Percentiles rank a stretch among this genome's conserved stretches.
Evolutionary conservation across 2,113 vertebrate genomes (phyloP).

Genomic region (Camelus dromedarius): DNA sequence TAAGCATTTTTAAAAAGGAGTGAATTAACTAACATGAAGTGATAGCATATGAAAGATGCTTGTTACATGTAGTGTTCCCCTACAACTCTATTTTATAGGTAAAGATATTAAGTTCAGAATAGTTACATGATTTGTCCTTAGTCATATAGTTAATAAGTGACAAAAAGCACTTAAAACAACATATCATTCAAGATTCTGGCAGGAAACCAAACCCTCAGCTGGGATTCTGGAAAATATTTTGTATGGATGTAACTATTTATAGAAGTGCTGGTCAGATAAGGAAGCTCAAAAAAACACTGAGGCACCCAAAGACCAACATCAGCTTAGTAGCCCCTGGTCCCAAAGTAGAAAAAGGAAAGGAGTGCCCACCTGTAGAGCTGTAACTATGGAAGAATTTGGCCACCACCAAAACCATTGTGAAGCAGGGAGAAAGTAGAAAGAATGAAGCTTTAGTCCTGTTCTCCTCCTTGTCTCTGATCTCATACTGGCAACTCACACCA

Average conservation of each 20-base stretch:
- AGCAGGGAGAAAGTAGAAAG: neutral
- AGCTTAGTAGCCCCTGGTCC: neutral
- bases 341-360: neutral
- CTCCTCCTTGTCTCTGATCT: neutral
- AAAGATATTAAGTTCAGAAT: neutral
- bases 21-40: neutral
- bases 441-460: neutral
- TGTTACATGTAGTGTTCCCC: neutral
- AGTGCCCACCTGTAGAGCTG: neutral
- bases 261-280: neutral
- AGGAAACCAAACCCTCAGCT: neutral
- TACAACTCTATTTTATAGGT: neutral
- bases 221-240: neutral
- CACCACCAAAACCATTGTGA: neutral
- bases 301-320: neutral
- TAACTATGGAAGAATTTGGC: neutral
- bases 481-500: neutral
- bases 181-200: neutral
- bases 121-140: neutral
- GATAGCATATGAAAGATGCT: neutral
- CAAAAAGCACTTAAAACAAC: neutral
- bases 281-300: neutral
- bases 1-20: neutral
- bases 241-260: neutral
- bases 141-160: neutral